phyloP scores from a whole-genome alignment of 2,113 vertebrate species.

The Trachemys scripta region DNA sequence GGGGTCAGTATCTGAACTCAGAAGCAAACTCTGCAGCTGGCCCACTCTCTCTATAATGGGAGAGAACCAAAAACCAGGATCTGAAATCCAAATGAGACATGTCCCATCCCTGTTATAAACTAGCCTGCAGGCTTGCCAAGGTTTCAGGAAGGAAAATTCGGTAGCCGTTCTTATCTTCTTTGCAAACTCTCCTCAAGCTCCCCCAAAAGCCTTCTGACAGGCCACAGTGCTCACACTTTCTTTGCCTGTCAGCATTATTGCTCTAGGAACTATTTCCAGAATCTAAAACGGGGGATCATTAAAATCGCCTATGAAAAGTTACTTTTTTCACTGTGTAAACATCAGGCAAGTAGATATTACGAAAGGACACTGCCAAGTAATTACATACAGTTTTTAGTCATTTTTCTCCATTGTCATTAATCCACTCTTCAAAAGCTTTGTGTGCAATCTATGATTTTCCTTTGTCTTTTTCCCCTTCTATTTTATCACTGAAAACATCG shows the following conservation, averaged over 20 bases:
- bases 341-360: constrained; percentile 10
- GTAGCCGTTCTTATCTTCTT: not conserved
- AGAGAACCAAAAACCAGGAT: not conserved
- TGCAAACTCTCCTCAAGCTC: not conserved
- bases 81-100: not conserved
- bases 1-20: not conserved
- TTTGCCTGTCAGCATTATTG: not conserved
- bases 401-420: not conserved
- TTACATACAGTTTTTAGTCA: not conserved
- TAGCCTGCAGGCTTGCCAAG: not conserved
- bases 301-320: not conserved
- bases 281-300: not conserved
- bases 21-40: not conserved
- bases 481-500: not conserved
- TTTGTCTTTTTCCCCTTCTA: not conserved
- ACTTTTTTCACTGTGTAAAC: constrained; percentile 2
- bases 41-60: not conserved
- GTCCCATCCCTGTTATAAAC: not conserved
- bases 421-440: not conserved
- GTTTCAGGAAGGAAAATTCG: not conserved
- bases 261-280: constrained; percentile 14
- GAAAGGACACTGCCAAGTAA: constrained; percentile 3
- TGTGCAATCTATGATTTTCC: not conserved
- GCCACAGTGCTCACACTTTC: constrained; percentile 12
- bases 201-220: not conserved